Conservation (phyloP, 2,888 invertebrate genomes). For the Embidobia sp. region DNA sequence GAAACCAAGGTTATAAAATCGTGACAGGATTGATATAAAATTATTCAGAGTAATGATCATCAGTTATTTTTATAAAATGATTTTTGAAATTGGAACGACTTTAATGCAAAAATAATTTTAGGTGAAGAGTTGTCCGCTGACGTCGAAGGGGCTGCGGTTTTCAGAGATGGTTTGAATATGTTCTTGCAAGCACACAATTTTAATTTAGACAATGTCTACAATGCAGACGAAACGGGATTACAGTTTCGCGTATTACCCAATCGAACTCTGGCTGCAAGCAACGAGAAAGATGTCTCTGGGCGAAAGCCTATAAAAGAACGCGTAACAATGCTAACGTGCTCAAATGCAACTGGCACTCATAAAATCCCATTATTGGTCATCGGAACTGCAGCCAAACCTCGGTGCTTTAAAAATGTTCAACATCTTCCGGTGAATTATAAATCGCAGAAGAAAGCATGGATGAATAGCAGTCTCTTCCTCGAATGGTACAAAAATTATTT, state of each 20-base stretch:
- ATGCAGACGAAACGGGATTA: slow-evolving; percentile 1
- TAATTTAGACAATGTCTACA: neutral
- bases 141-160: neutral
- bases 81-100: too few relatives aligned
- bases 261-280: neutral
- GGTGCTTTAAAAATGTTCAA: neutral
- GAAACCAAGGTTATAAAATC: too few relatives aligned
- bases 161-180: neutral
- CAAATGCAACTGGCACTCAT: neutral
- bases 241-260: neutral
- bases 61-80: too few relatives aligned
- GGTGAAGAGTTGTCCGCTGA: neutral
- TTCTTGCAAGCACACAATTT: neutral
- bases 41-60: too few relatives aligned
- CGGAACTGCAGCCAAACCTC: neutral
- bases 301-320: neutral
- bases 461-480: neutral
- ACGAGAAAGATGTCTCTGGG: neutral
- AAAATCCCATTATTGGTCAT: neutral
- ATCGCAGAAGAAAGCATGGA: neutral
- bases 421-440: neutral
- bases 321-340: neutral
- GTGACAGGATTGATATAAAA: too few relatives aligned
- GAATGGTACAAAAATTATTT: neutral
- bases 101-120: neutral